Evolutionary conservation across 2,113 vertebrate genomes (phyloP), one percentile per base, ranked within the genome.

Genomic region (Toxostoma redivivum): DNA sequence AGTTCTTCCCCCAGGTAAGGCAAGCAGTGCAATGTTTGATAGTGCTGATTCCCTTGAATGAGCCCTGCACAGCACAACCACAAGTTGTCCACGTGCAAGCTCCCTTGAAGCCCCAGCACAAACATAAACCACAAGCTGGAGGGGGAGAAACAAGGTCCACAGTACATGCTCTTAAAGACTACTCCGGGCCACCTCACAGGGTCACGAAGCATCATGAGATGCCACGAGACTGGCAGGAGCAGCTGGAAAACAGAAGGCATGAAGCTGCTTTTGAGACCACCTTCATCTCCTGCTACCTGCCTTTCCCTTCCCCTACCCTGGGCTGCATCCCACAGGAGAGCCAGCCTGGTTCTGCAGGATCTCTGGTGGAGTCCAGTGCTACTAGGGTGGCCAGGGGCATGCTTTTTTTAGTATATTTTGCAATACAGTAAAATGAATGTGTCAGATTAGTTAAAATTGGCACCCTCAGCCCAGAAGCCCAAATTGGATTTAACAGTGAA

Each of bases 401-500:
- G 5, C 15, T 88, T 76, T 67, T 81, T 81, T 62, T 30, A 37
- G 20, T 86, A 0, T 38, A 42, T 84, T 92, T 91, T 91, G 77
- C 83, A 86, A 33, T 54, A 84, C 69, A 92, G 84, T 54, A 40
- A 86, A 94, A 91, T 35, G 72, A 89, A 94, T 66, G 44, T 67
- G 84, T 86, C 92, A 92, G 93, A 92, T 96, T 92, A 94, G 84
- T 53, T 92, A 90, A 93, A 91, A 95, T 7, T 66, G 92, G 71
- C 91, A 90, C 80, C 35, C 56, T 90, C 76, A 61, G 80, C 88
- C 91, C 73, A 90, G 95, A 96, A 96, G 56, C 33, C 64, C 80
- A 90, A 96, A 94, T 47, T 90, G 91, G 94, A 94, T 90, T 93
- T 97, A 93, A 94, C 92, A 96, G 81, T 69, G 76, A 86, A 82